A percentile compares a stretch with the other conserved stretches of the same genome.
phyloP scores from a whole-genome alignment of 2,888 invertebrate species.

The Ophioninae sp. region DNA sequence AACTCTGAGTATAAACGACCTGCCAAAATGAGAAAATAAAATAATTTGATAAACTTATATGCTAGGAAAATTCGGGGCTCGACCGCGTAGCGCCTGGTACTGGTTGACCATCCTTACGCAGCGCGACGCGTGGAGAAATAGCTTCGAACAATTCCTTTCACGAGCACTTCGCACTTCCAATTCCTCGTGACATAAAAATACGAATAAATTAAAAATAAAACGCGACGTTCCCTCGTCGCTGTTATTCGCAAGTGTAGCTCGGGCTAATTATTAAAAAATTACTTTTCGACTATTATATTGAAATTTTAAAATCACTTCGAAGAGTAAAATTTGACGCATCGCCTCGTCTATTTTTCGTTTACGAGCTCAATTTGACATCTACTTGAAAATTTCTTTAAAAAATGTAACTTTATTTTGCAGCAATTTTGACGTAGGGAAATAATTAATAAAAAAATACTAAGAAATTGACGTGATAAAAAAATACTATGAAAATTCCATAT shows the following conservation, averaged over 20 bases:
- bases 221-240: not conserved
- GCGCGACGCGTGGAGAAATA: constrained; percentile 10
- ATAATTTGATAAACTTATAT: not conserved
- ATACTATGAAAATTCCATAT: not conserved
- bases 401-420: no score
- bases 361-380: not conserved
- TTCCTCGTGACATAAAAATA: not conserved
- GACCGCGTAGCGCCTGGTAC: constrained; percentile 33
- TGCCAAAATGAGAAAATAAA: constrained; percentile 58
- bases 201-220: not conserved
- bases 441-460: not conserved
- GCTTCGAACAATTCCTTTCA: not conserved
- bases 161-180: not conserved
- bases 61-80: not conserved
- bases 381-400: not conserved
- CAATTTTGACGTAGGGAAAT: no score
- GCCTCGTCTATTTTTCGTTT: not conserved
- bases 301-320: not conserved
- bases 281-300: not conserved
- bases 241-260: not conserved
- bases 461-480: not conserved
- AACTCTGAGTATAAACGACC: constrained; percentile 90
- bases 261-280: not conserved
- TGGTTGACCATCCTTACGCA: constrained; percentile 23
- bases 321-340: not conserved